Evolutionary conservation across 2,113 vertebrate species (phyloP).

Genomic region (Malurus cyaneus): DNA sequence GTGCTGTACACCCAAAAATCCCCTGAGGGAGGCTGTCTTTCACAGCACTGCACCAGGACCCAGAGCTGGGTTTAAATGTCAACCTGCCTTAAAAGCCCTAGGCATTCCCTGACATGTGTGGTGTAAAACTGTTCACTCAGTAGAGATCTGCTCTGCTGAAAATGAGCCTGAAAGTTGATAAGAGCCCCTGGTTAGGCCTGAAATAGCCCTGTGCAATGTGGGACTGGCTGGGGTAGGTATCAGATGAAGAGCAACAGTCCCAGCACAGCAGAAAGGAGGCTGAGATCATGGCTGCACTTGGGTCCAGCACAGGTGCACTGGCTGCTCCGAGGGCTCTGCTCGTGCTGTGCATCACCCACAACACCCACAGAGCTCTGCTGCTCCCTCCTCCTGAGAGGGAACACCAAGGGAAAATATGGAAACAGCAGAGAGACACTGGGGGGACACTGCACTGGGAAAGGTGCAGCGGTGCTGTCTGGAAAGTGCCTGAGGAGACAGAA

Average conservation of each 20-base stretch:
- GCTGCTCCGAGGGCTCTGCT: neutral
- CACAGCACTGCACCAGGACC: neutral
- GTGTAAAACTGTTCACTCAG: neutral
- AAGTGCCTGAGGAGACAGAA: neutral
- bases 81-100: neutral
- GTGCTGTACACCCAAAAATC: neutral
- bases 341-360: neutral
- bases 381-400: neutral
- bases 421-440: neutral
- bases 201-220: slow-evolving; percentile 20
- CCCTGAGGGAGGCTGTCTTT: neutral
- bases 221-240: neutral
- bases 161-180: slow-evolving; percentile 37
- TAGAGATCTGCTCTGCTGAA: neutral
- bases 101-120: neutral
- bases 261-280: slow-evolving; percentile 12
- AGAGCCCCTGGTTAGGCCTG: neutral
- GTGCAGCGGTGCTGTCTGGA: neutral
- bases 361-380: neutral
- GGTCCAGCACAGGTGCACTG: neutral
- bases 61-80: neutral
- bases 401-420: neutral
- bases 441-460: neutral
- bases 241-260: neutral
- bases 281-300: neutral